phyloP scores from a whole-genome alignment of 2,888 invertebrate genomes.

The Muschampia plurimacula region DNA sequence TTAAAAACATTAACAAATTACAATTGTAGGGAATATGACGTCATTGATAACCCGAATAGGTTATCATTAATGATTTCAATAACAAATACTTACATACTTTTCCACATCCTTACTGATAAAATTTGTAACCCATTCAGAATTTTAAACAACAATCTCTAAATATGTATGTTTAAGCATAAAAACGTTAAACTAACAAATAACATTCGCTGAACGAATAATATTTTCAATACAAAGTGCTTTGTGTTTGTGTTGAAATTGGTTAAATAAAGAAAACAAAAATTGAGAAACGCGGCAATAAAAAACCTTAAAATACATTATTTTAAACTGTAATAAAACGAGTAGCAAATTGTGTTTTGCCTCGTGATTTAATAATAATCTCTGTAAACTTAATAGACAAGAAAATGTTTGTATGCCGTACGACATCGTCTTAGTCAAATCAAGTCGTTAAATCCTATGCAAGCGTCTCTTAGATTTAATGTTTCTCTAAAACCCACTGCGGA shows the following conservation, averaged over 20 bases:
- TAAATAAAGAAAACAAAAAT: neutral
- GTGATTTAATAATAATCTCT: neutral
- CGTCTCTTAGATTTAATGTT: slow-evolving; percentile 33
- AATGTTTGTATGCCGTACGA: slow-evolving; percentile 19
- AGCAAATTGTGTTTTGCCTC: neutral
- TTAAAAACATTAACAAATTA: neutral
- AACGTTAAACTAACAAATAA: neutral
- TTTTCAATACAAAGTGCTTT: slow-evolving; percentile 14
- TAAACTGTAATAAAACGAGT: neutral
- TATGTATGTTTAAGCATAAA: neutral
- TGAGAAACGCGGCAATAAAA: neutral
- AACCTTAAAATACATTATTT: neutral
- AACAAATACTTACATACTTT: neutral
- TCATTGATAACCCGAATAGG: neutral
- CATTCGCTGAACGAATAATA: slow-evolving; percentile 3
- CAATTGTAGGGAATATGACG: neutral
- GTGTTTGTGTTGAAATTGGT: slow-evolving; percentile 9
- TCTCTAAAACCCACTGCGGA: slow-evolving; percentile 25
- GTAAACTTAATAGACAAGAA: slow-evolving; percentile 4
- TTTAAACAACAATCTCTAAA: neutral
- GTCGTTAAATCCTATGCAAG: slow-evolving; percentile 32
- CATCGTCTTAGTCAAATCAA: slow-evolving; percentile 27
- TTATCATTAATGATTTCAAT: neutral
- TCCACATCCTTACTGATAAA: neutral
- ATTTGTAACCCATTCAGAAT: neutral